Conservation (phyloP, 2,113 vertebrate species). For the Ameiurus melas region DNA sequence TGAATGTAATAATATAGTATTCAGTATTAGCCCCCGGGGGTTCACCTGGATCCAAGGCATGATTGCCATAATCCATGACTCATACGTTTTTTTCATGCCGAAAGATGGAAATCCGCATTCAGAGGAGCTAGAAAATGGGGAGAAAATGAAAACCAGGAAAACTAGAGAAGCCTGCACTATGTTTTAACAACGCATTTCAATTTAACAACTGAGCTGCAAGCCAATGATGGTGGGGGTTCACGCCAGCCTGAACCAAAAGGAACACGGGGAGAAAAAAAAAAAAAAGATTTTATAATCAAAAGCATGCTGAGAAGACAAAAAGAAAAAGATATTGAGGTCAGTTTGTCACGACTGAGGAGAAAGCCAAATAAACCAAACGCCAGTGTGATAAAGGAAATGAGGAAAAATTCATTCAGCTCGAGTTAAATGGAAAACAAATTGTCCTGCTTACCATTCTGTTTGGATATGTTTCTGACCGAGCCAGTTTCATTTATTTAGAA, state of each 20-base stretch:
- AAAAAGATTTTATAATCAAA: conserved; percentile 48
- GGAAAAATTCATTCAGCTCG: conserved; percentile 18
- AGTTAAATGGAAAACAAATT: conserved; percentile 42
- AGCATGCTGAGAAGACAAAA: conserved; percentile 24
- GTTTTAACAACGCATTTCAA: conserved; percentile 19
- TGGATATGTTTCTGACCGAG: background rate
- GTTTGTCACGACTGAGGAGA: conserved; percentile 9
- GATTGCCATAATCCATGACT: conserved; percentile 58
- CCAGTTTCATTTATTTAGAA: background rate
- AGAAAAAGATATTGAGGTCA: conserved; percentile 38
- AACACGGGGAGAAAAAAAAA: background rate
- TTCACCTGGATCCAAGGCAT: conserved; percentile 46
- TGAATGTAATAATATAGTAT: conserved; percentile 48
- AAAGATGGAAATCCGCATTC: conserved; percentile 51
- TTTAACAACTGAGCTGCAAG: background rate
- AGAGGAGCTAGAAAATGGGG: conserved; percentile 54
- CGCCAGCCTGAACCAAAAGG: conserved; percentile 9
- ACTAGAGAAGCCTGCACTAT: conserved; percentile 9
- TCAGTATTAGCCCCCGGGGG: conserved; percentile 40
- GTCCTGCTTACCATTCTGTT: conserved; percentile 28
- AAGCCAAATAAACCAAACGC: conserved; percentile 22
- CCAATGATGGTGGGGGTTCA: conserved; percentile 31
- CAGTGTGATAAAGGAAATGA: conserved; percentile 16
- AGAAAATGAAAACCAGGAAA: conserved; percentile 1
- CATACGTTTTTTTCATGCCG: conserved; percentile 48